Conservation (phyloP, 1,140 invertebrate genomes). For the Drosophila miranda region DNA sequence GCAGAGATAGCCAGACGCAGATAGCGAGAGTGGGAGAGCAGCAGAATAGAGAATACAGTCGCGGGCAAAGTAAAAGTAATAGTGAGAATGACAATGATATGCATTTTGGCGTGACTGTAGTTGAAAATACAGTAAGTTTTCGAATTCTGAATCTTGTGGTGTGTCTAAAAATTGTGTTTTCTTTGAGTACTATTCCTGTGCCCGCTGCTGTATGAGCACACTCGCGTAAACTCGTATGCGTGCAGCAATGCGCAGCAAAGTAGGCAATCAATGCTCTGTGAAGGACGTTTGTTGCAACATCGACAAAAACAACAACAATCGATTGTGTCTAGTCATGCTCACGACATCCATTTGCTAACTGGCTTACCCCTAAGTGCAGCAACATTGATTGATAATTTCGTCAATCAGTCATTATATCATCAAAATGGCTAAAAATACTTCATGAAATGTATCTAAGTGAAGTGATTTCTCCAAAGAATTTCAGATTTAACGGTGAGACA, state of each 20-base stretch:
- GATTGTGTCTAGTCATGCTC: slow-evolving; percentile 9
- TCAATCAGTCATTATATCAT: slow-evolving; percentile 39
- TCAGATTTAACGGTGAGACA: slow-evolving; percentile 14
- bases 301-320: slow-evolving; percentile 16
- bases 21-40: too few relatives aligned
- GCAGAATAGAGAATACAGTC: too few relatives aligned
- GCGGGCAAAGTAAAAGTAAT: too few relatives aligned
- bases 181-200: too few relatives aligned
- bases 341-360: slow-evolving; percentile 25
- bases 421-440: slow-evolving; percentile 30
- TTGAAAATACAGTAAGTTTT: too few relatives aligned
- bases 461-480: slow-evolving; percentile 23
- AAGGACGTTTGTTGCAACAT: slow-evolving; percentile 33
- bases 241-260: slow-evolving; percentile 31
- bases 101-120: too few relatives aligned
- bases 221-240: too few relatives aligned
- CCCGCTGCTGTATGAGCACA: too few relatives aligned
- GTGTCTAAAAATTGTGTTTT: too few relatives aligned
- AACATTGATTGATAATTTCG: slow-evolving; percentile 25
- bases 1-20: neutral
- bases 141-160: too few relatives aligned
- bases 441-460: slow-evolving; percentile 1
- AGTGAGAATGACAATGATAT: too few relatives aligned
- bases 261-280: slow-evolving; percentile 49
- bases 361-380: slow-evolving; percentile 10